phyloP scores from a whole-genome alignment of 2,113 vertebrate species.

The Oncorhynchus masou region DNA sequence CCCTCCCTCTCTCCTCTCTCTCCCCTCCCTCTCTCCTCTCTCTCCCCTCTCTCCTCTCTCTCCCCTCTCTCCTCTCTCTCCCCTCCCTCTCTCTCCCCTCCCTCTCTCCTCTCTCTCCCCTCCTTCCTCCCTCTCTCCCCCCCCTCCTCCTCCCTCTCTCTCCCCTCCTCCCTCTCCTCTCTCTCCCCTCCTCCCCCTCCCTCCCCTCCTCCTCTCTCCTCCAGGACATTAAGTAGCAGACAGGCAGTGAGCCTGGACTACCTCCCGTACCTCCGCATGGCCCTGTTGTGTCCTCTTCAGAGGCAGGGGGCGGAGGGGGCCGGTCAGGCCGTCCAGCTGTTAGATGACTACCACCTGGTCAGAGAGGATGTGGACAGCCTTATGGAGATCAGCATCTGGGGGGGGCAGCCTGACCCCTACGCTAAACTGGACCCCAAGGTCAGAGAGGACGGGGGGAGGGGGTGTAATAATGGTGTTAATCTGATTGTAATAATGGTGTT shows the following conservation, averaged over 20 bases:
- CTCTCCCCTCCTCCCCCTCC: background rate
- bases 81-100: too few species aligned
- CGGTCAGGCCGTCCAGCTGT: slow-evolving; percentile 75
- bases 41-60: too few species aligned
- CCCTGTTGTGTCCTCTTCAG: slow-evolving; percentile 81
- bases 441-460: too few species aligned
- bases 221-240: slow-evolving; percentile 85
- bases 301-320: slow-evolving; percentile 81
- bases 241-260: slow-evolving; percentile 90
- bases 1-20: too few species aligned
- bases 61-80: too few species aligned
- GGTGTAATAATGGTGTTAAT: too few species aligned
- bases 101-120: too few species aligned
- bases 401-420: slow-evolving; percentile 84
- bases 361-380: slow-evolving; percentile 93
- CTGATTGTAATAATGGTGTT: too few species aligned
- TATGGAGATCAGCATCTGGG: slow-evolving; percentile 91
- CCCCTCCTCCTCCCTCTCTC: background rate
- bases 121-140: too few species aligned
- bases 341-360: slow-evolving; percentile 90
- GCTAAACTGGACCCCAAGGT: slow-evolving; percentile 95
- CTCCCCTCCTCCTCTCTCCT: background rate
- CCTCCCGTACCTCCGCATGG: slow-evolving; percentile 78
- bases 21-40: too few species aligned
- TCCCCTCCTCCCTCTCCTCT: too few species aligned